A percentile compares a stretch with the other conserved stretches of the same genome.
phyloP scores from a whole-genome alignment of 92 coral and sea anemone genomes.

The Isaurus tuberculatus region DNA sequence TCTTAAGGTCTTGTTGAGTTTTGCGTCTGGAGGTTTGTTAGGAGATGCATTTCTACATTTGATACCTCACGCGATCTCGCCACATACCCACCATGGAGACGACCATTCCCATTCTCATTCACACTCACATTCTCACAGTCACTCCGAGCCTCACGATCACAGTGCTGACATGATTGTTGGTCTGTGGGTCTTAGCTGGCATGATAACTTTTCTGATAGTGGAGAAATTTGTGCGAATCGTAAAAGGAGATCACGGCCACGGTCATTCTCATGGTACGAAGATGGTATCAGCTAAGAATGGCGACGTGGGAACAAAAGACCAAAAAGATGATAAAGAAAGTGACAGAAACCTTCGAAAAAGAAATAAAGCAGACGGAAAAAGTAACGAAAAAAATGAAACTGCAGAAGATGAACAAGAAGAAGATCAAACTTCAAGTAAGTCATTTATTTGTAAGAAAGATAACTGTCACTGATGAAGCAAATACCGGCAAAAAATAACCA shows the following conservation, averaged over 20 bases:
- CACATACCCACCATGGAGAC: constrained; percentile 86
- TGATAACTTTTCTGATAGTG: constrained; percentile 90
- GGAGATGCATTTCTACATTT: constrained; percentile 99
- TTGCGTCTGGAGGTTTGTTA: constrained; percentile 95
- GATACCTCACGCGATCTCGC: constrained; percentile 98
- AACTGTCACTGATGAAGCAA: no score
- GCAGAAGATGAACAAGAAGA: constrained; percentile 43
- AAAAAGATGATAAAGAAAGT: constrained; percentile 44
- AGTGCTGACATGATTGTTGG: constrained; percentile 92
- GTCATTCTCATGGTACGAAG: constrained; percentile 58
- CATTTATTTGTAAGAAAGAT: not conserved
- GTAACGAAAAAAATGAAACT: constrained; percentile 50
- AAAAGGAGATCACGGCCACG: constrained; percentile 88
- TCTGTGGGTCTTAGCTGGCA: constrained; percentile 98
- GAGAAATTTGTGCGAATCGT: constrained; percentile 96
- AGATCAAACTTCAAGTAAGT: constrained; percentile 56
- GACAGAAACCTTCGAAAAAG: constrained; percentile 68
- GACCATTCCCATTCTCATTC: constrained; percentile 69
- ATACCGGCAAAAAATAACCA: no score
- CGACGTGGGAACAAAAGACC: constrained; percentile 41
- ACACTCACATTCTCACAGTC: constrained; percentile 64
- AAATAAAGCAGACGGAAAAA: constrained; percentile 73
- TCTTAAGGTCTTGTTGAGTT: constrained; percentile 86
- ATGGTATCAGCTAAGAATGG: constrained; percentile 55
- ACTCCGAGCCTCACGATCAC: constrained; percentile 58